Evolutionary conservation across 2,888 invertebrate species (phyloP).

Genomic region (Drosophila ochracea): DNA sequence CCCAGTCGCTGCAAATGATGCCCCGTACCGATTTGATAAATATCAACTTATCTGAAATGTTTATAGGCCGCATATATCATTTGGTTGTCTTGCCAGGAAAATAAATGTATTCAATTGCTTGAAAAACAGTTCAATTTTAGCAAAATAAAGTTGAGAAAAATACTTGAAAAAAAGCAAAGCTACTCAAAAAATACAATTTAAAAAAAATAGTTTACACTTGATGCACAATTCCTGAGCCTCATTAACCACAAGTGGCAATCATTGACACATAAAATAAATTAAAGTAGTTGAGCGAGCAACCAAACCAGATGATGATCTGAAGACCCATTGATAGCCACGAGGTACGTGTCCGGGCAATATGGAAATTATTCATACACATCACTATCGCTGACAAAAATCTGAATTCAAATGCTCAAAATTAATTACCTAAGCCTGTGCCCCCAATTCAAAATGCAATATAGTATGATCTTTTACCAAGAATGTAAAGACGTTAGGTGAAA

Average conservation of each 20-base stretch:
- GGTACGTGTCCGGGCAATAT: slow-evolving; percentile 55
- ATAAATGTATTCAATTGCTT: neutral
- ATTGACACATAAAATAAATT: slow-evolving; percentile 65
- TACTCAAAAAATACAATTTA: neutral
- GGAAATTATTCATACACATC: slow-evolving; percentile 47
- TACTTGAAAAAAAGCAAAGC: neutral
- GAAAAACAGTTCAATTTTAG: neutral
- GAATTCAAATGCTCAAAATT: slow-evolving; percentile 72
- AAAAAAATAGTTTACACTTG: neutral
- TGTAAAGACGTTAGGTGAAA: slow-evolving; percentile 14
- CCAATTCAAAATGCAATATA: slow-evolving; percentile 17
- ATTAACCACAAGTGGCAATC: slow-evolving; percentile 51
- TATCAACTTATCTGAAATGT: slow-evolving; percentile 52
- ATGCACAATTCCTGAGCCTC: slow-evolving; percentile 34
- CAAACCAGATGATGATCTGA: slow-evolving; percentile 42
- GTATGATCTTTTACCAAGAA: slow-evolving; percentile 1
- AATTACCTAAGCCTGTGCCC: slow-evolving; percentile 57
- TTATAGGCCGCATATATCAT: slow-evolving; percentile 65
- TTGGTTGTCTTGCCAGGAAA: neutral
- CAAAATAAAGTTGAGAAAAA: neutral
- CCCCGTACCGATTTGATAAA: slow-evolving; percentile 59
- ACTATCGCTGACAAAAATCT: slow-evolving; percentile 52
- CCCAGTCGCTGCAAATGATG: slow-evolving; percentile 40
- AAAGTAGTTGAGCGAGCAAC: slow-evolving; percentile 22
- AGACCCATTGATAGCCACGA: slow-evolving; percentile 35